Conservation (phyloP, 1,140 invertebrate genomes). For the Drosophila nigrodunni region DNA sequence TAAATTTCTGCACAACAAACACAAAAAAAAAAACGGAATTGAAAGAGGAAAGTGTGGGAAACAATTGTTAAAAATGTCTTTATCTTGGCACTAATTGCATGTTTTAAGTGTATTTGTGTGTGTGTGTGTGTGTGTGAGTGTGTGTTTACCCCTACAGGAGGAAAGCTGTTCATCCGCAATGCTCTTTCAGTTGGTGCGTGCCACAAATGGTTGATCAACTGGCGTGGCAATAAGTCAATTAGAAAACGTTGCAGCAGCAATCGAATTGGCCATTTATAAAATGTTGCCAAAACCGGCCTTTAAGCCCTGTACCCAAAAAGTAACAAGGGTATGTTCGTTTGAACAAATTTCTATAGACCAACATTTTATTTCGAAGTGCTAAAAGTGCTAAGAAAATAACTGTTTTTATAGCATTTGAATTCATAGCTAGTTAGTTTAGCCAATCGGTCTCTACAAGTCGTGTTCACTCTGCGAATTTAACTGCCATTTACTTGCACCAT, state of each 20-base stretch:
- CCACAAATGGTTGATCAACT: slow-evolving; percentile 42
- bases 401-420: too few species aligned
- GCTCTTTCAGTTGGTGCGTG: slow-evolving; percentile 17
- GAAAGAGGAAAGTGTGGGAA: slow-evolving; percentile 8
- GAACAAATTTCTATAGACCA: too few species aligned
- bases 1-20: not conserved
- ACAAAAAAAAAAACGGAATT: not conserved
- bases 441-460: too few species aligned
- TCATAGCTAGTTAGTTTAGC: too few species aligned
- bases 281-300: slow-evolving; percentile 9
- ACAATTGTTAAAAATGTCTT: slow-evolving; percentile 10
- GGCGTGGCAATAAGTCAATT: slow-evolving; percentile 44
- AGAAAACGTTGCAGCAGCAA: slow-evolving; percentile 40
- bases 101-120: slow-evolving; percentile 1
- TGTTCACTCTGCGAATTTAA: too few species aligned
- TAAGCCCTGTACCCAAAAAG: too few species aligned
- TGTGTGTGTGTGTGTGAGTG: not conserved
- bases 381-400: too few species aligned
- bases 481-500: not conserved
- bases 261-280: slow-evolving; percentile 30
- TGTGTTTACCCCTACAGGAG: not conserved
- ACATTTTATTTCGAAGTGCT: too few species aligned
- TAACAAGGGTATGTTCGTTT: too few species aligned
- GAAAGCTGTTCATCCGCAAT: slow-evolving; percentile 17
- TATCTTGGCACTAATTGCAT: slow-evolving; percentile 11